Evolutionary conservation across 2,888 invertebrate species (phyloP), one percentile per base, ranked within the genome.

Genomic region (Harpalus rubripes): DNA sequence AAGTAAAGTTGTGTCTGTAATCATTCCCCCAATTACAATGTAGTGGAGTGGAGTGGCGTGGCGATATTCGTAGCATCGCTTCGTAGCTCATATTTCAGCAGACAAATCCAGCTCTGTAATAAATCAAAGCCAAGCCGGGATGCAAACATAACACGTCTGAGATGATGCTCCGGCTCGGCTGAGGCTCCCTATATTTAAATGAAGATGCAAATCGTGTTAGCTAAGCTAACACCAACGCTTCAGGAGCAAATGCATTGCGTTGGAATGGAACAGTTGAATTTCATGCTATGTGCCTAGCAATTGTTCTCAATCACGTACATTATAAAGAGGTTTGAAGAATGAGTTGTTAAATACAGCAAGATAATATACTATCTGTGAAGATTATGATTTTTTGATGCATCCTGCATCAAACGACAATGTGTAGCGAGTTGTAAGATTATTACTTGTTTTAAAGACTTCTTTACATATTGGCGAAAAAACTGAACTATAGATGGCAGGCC

Each of bases 121-220:
- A 52, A 52, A 52, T 52, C 44, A 52, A 52, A 52, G 10, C 44
- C 10, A 12, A 52, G 44, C 10, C 44, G 44, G 10, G 44, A 8
- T 12, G 44, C 12, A 52, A 52, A 52, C 44, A 52, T 12, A 52
- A 52, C 44, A 52, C 44, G 44, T 52, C 44, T 52, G 44, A 52
- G 44, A 52, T 52, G 44, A 52, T 12, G 44, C 44, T 44, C 7
- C 44, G 10, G 44, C 5, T 22, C 22, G 2, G 44, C 32, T 32
- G 32, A 32, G 44, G 44, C 44, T 52, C 44, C 12, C 10, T 12
- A 52, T 12, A 52, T 52, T 52, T 52, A 52, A 52, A 52, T 52
- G 44, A 52, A 52, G 44, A 52, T 52, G 44, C 44, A 52, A 52
- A 52, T 52, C 44, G 44, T 52, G 44, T 52, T 52, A 52, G 44